phyloP scores from a whole-genome alignment of 2,888 invertebrate species.

The Dermolepida albohirtum region DNA sequence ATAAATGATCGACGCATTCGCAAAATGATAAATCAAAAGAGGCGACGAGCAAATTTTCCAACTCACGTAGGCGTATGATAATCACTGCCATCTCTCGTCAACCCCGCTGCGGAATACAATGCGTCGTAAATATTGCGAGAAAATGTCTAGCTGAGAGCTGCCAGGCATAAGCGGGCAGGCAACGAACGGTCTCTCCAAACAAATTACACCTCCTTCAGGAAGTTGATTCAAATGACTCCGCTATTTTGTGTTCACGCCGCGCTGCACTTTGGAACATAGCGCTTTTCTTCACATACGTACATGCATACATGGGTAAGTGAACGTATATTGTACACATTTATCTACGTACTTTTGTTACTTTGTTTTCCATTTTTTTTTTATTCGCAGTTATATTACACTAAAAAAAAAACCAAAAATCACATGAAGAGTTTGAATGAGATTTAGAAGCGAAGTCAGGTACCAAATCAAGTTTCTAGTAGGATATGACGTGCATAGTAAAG shows the following conservation, averaged over 20 bases:
- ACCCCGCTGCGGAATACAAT: conserved; percentile 22
- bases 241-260: conserved; percentile 1
- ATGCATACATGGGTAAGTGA: not conserved
- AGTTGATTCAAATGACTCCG: conserved; percentile 5
- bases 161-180: not conserved
- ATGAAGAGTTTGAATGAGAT: no score
- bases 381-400: no score
- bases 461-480: no score
- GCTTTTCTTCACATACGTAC: not conserved
- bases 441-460: no score
- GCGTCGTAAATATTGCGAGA: conserved; percentile 23
- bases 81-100: conserved; percentile 28
- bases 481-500: no score
- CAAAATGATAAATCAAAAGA: conserved; percentile 28
- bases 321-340: no score
- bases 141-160: no score
- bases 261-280: not conserved
- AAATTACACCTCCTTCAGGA: conserved; percentile 22
- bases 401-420: no score
- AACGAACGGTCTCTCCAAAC: not conserved
- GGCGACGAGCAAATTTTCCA: conserved; percentile 12
- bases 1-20: conserved; percentile 6
- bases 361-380: no score
- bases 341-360: no score
- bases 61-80: conserved; percentile 34